Base-by-base conservation (phyloP, 2,797 vertebrate species). In the Prunella strophiata region DNA sequence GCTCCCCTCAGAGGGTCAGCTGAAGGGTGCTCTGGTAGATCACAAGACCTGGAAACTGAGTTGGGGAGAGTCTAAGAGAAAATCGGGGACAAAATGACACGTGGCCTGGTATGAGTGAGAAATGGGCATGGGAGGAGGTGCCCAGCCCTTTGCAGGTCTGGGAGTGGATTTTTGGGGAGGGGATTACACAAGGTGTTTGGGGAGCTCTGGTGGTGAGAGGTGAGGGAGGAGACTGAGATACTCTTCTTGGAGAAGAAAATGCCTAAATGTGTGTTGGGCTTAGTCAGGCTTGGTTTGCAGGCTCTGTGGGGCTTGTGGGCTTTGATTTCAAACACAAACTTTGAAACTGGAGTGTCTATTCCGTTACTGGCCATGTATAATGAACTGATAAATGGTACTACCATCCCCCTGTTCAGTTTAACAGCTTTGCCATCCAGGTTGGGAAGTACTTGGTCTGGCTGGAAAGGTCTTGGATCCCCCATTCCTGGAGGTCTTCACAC, bases 361-460 rank as follows among this genome's bases (percentile, higher is more conserved):
- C 16, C 0, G 0, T 34, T 67, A 6, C 16, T 55, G 48, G 16
- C 73, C 1, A 0, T 5, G 22, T 10, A 1, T 36, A 7, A 15
- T 5, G 32, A 52, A 3, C 34, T 36, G 7, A 16, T 22, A 13
- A 25, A 34, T 19, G 2, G 1, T 1, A 0, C 30, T 32, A 1
- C 48, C 48, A 13, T 15, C 15, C 22, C 5, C 3, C 32, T 54
- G 3, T 13, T 77, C 32, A 40, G 11, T 55, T 62, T 36, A 22
- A 16, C n/a, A 48, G 30, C 32, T 0, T 7, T 52, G 57, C 70
- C 61, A 7, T 54, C 43, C 10, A 8, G 38, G 17, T 27, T 42
- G 26, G 5, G 10, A 45, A 26, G 30, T 27, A 15, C 50, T 40
- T 58, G 55, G 11, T 34, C 34, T 1, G 0, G 13, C 19, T 81